A percentile compares a stretch with the other conserved stretches of the same genome.
phyloP scores from a whole-genome alignment of 1,140 invertebrate genomes.

The Rhynchophorus ferrugineus region DNA sequence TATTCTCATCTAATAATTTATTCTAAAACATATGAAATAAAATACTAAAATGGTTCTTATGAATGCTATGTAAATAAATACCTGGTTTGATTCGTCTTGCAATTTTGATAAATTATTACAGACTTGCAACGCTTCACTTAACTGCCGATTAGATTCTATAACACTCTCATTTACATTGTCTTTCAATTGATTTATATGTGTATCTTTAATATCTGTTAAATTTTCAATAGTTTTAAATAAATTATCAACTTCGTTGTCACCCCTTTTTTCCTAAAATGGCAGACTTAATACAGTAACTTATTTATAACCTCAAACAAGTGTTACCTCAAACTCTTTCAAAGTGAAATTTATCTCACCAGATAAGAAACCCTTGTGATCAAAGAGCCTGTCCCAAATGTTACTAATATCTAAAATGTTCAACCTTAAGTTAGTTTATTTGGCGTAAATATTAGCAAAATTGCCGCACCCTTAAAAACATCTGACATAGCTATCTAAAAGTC shows the following conservation, averaged over 20 bases:
- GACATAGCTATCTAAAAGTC: conserved; percentile 17
- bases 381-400: conserved; percentile 73
- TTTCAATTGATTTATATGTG: conserved; percentile 55
- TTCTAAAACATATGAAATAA: conserved; percentile 41
- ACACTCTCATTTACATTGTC: conserved; percentile 53
- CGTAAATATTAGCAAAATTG: conserved; percentile 4
- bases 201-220: conserved; percentile 67
- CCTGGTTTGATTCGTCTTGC: conserved; percentile 46
- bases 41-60: background rate
- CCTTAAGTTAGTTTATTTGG: conserved; percentile 5
- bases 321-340: conserved; percentile 76
- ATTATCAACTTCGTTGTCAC: conserved; percentile 69
- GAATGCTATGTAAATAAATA: conserved; percentile 33
- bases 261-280: conserved; percentile 57
- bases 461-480: conserved; percentile 25
- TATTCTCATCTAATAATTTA: conserved; percentile 46
- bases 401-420: conserved; percentile 56
- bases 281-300: background rate
- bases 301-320: conserved; percentile 17
- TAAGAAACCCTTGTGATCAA: conserved; percentile 76
- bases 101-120: conserved; percentile 49
- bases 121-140: conserved; percentile 58
- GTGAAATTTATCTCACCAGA: conserved; percentile 77
- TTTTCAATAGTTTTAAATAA: conserved; percentile 70
- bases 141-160: conserved; percentile 55